These are phyloP conservation scores for Encarsia formosa DNA, from an alignment of 2,888 invertebrate genomes.

Conservation along the genomic window DNA sequence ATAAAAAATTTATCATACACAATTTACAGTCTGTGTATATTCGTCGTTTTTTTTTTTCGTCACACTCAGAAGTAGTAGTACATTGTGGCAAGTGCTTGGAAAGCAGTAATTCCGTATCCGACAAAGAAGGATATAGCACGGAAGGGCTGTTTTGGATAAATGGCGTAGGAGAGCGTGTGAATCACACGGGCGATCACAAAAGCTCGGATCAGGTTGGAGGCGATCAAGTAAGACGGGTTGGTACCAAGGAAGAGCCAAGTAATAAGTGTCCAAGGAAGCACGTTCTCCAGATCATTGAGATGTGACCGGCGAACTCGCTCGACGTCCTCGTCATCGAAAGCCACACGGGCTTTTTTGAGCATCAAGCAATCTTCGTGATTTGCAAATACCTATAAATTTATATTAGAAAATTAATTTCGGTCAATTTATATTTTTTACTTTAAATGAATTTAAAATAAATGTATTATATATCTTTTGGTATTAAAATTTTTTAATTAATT, in stretches of 20 bases:
- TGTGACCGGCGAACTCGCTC: slow-evolving; percentile 57
- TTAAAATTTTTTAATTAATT: too few species aligned
- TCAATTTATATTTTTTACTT: too few species aligned
- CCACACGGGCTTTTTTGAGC: slow-evolving; percentile 27
- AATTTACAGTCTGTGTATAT: background rate
- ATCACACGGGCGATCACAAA: slow-evolving; percentile 52
- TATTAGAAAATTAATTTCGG: background rate
- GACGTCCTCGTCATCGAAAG: slow-evolving; percentile 50
- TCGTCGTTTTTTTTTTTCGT: background rate
- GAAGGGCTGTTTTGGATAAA: slow-evolving; percentile 53
- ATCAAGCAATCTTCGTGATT: slow-evolving; percentile 37
- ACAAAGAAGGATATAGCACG: slow-evolving; percentile 51
- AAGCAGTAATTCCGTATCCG: slow-evolving; percentile 47
- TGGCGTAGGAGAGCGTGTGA: slow-evolving; percentile 56
- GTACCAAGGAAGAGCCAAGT: slow-evolving; percentile 55
- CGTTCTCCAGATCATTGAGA: slow-evolving; percentile 59
- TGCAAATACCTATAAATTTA: slow-evolving; percentile 34
- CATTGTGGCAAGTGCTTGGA: slow-evolving; percentile 45
- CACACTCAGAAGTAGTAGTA: slow-evolving; percentile 10
- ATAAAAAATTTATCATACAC: slow-evolving; percentile 12
- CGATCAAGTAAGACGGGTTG: slow-evolving; percentile 50
- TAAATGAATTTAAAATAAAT: too few species aligned
- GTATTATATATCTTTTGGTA: too few species aligned
- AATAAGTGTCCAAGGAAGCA: slow-evolving; percentile 54
- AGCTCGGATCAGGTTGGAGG: slow-evolving; percentile 53